Evolutionary conservation across 2,888 invertebrate species (phyloP), one percentile per base, ranked within the genome.

Genomic region (Phortica okadai): DNA sequence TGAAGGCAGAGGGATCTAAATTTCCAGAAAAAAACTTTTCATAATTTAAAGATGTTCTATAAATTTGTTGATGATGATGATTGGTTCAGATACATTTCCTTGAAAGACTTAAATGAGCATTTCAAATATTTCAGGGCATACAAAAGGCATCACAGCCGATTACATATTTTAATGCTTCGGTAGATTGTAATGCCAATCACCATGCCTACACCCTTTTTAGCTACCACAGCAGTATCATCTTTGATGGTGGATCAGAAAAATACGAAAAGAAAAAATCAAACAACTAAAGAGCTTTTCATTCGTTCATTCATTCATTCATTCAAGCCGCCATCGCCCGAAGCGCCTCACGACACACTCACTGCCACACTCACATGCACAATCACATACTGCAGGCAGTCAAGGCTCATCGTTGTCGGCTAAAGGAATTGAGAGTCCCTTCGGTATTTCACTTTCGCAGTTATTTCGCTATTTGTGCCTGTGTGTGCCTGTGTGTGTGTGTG

Each of bases 391-490:
- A 14, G 50, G 50, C 50, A 50, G 2, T 50, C 50, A 14, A 50
- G 50, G 50, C 50, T 8, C 50, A 14, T 50, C 50, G 50, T 50
- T 14, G 50, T 50, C 50, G 33, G 33, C 33, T 11, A 11, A 50
- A 11, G 50, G 50, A 50, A 50, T 50, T 50, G 50, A 8, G 14
- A 25, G 25, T 41, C 54, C 70, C 56, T 56, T 72, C 54, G 56
- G 33, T 72, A 25, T 72, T 54, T 56, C 54, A 54, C 70, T 72
- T 72, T 72, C 56, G 54, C 70, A 72, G 70, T 54, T 56, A 33
- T 33, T 56, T 56, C 25, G 10, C 33, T 33, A 14, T 54, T 14
- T 50, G 16, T 16, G 45, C 3, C 16, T 44, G 21, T 44, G 42
- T 70, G 42, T 14, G 14, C 1, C 14, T 11, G 42, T 42, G 11